Base-by-base conservation (phyloP, 1,140 invertebrate genomes). In the Ganaspis sp. region DNA sequence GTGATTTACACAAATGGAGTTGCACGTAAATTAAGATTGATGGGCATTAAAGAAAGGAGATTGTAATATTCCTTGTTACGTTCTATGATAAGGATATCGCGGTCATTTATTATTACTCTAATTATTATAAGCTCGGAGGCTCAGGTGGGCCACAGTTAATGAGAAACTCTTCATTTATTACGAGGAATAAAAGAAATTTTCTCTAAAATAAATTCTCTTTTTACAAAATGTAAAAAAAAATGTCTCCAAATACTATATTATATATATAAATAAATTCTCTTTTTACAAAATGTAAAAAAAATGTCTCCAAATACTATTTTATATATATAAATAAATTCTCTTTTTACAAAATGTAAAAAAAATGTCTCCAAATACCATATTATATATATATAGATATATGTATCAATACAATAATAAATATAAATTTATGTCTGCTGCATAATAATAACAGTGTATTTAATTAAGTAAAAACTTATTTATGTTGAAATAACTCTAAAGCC, bases 91-190 rank as follows among this genome's bases (percentile, higher is more conserved):
- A 49, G 45, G 45, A n/a, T 49, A 49, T 49, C 45, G 45, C n/a
- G 45, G 45, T 49, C 45, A 49, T 49, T 49, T 49, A 49, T 49
- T 49, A 49, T 49, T 49, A 49, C 45, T 49, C 45, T 17, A 49
- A 49, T 49, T 49, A 49, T 49, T 49, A 8, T 49, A 49, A 49
- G 45, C 45, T 17, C 15, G 17, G 15, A 17, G 15, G n/a, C 45
- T 49, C 45, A 49, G 45, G 45, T 49, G 45, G 45, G 8, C 21
- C 19, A 58, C 19, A 58, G 21, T 23, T 58, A 58, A 23, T 58
- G 53, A 58, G 21, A 23, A 58, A 23, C 19, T 58, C 21, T 23
- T 26, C 21, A 58, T 58, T 21, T 23, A 58, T 58, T 58, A 11
- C 17, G 21, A 11, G 19, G 9, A 58, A 21, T 58, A 12, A 9